Percentiles rank a stretch among this genome's conserved stretches.
Conservation (phyloP, 2,888 invertebrate genomes). For the Tolmerus cingulatus region DNA sequence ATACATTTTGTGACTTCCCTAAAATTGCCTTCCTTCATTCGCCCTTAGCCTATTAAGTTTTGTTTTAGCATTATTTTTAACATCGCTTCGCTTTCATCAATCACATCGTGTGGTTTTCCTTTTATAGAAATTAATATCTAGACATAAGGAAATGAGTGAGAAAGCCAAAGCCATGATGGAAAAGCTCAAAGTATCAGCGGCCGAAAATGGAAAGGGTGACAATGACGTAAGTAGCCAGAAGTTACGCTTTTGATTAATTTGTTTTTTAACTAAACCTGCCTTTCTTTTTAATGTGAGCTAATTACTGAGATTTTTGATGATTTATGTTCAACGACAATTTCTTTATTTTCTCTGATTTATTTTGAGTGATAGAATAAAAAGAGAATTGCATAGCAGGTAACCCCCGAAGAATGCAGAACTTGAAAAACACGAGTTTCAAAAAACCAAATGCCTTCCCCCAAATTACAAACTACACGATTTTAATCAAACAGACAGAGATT, state of each 20-base stretch:
- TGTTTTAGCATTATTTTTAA: slow-evolving; percentile 37
- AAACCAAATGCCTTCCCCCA: no score
- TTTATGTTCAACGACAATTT: not conserved
- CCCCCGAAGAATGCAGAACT: no score
- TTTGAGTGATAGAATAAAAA: not conserved
- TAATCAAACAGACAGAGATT: no score
- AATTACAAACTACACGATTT: no score
- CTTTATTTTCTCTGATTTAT: not conserved
- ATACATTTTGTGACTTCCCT: not conserved
- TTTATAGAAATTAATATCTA: slow-evolving; percentile 62
- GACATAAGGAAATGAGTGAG: slow-evolving; percentile 64
- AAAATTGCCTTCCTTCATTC: not conserved
- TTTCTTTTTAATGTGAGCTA: not conserved
- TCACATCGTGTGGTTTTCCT: slow-evolving; percentile 49
- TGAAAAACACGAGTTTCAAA: no score
- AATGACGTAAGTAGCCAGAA: slow-evolving; percentile 60
- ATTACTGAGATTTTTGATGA: not conserved
- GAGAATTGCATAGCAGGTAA: no score
- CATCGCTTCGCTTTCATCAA: slow-evolving; percentile 44
- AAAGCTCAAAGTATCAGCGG: slow-evolving; percentile 59
- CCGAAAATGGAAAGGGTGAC: slow-evolving; percentile 56
- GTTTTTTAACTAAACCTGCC: not conserved
- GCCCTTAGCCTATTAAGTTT: slow-evolving; percentile 18
- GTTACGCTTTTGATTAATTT: not conserved
- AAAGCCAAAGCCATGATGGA: slow-evolving; percentile 64